Conservation (phyloP, 2,888 invertebrate species). For the Amblyteles armatorius region DNA sequence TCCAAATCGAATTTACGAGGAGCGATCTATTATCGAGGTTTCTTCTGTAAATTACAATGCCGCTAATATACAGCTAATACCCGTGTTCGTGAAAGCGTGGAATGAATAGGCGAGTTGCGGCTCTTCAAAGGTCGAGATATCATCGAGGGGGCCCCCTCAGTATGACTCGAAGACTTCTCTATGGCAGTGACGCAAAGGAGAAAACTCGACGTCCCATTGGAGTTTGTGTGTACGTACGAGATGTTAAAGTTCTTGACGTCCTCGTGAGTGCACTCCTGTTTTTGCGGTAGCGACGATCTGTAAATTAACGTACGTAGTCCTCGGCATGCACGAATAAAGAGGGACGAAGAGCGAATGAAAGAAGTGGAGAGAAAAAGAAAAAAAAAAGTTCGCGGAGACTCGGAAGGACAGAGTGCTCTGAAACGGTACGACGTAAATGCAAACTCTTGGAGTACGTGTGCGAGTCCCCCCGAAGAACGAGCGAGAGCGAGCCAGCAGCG, state of each 20-base stretch:
- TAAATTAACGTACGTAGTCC: slow-evolving; percentile 74
- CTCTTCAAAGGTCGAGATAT: slow-evolving; percentile 73
- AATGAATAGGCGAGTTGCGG: slow-evolving; percentile 36
- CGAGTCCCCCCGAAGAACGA: slow-evolving; percentile 24
- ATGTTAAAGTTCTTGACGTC: slow-evolving; percentile 73
- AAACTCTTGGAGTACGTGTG: slow-evolving; percentile 28
- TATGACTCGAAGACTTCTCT: slow-evolving; percentile 56
- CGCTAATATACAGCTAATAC: slow-evolving; percentile 53
- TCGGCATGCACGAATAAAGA: not conserved
- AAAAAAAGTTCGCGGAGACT: not conserved
- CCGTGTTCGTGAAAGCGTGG: slow-evolving; percentile 59
- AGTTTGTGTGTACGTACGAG: slow-evolving; percentile 11
- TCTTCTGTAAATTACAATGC: slow-evolving; percentile 56
- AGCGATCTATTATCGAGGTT: slow-evolving; percentile 59
- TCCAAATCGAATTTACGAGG: slow-evolving; percentile 57
- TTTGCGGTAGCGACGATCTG: slow-evolving; percentile 71
- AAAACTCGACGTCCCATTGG: slow-evolving; percentile 40
- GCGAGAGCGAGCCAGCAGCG: slow-evolving; percentile 24
- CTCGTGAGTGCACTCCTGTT: slow-evolving; percentile 71
- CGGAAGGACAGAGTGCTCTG: slow-evolving; percentile 57
- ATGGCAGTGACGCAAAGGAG: slow-evolving; percentile 9
- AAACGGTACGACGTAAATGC: slow-evolving; percentile 72
- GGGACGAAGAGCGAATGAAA: slow-evolving; percentile 6
- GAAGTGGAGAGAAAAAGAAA: slow-evolving; percentile 13
- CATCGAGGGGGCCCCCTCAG: slow-evolving; percentile 57